Percentiles rank a stretch among this genome's conserved stretches.
phyloP scores from a whole-genome alignment of 2,113 vertebrate genomes.

The Camelus dromedarius region DNA sequence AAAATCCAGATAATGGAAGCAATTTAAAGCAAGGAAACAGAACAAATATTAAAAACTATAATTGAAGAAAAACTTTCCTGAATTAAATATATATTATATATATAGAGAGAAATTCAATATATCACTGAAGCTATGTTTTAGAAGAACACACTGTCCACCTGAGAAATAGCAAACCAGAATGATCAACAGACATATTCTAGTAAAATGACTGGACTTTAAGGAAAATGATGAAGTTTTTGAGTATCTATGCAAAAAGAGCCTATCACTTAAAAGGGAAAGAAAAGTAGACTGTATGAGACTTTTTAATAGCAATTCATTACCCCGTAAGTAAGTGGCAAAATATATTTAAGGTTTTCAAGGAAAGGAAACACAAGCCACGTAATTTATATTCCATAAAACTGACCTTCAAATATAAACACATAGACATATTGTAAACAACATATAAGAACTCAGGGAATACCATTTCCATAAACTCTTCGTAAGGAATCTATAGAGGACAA shows the following conservation, averaged over 20 bases:
- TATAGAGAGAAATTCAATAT: not conserved
- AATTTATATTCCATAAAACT: not conserved
- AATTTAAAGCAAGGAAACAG: not conserved
- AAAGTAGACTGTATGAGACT: not conserved
- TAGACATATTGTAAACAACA: not conserved
- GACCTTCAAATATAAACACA: not conserved
- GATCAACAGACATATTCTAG: not conserved
- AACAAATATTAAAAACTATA: not conserved
- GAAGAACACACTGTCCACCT: not conserved
- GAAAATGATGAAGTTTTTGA: not conserved
- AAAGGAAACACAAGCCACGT: not conserved
- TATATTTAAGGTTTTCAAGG: not conserved
- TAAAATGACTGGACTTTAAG: conserved; percentile 5
- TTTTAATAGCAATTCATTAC: not conserved
- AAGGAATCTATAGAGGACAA: not conserved
- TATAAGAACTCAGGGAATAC: not conserved
- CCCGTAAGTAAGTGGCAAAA: not conserved
- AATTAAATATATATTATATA: not conserved
- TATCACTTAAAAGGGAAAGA: not conserved
- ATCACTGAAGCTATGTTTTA: not conserved
- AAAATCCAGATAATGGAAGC: not conserved
- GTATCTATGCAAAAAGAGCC: not conserved
- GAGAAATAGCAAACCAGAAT: not conserved
- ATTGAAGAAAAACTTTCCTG: not conserved
- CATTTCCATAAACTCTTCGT: not conserved